phyloP scores from a whole-genome alignment of 2,888 invertebrate genomes.

The Cheilosia pagana region DNA sequence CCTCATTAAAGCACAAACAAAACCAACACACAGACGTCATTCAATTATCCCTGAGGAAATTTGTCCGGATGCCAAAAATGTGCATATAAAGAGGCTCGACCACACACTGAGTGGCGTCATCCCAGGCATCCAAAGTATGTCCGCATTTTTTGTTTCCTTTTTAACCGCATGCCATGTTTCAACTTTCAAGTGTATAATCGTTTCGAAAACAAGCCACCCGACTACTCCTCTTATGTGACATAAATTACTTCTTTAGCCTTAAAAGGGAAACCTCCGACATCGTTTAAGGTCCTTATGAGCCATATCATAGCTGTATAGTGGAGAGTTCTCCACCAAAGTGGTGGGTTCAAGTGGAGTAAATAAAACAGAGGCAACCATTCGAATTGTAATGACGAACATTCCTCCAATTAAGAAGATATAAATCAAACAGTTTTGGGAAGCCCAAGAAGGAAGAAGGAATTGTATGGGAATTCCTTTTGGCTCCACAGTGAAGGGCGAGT shows the following conservation, averaged over 20 bases:
- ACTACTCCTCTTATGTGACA: constrained; percentile 27
- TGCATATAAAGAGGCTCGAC: constrained; percentile 34
- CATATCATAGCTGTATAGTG: constrained; percentile 32
- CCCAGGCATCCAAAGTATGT: constrained; percentile 48
- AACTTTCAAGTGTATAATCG: constrained; percentile 58
- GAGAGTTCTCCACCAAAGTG: constrained; percentile 40
- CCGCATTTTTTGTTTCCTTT: constrained; percentile 33
- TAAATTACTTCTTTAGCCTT: constrained; percentile 63
- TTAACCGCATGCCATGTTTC: constrained; percentile 66
- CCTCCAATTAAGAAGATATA: constrained; percentile 75
- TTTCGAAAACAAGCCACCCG: constrained; percentile 22
- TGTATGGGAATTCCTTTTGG: constrained; percentile 34
- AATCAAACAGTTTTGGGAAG: constrained; percentile 70
- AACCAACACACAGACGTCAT: constrained; percentile 14
- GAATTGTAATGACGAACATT: constrained; percentile 72
- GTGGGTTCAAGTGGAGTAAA: constrained; percentile 59
- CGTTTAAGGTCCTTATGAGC: constrained; percentile 45
- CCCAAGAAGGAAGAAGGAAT: background rate
- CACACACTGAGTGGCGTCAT: constrained; percentile 67
- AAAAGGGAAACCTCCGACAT: constrained; percentile 44
- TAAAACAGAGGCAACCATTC: constrained; percentile 71
- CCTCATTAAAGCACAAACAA: background rate
- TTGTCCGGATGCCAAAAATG: constrained; percentile 66
- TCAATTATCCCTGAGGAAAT: constrained; percentile 39
- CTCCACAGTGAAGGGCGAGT: constrained; percentile 6